These are phyloP conservation scores for Caenorhabditis latens DNA, from an alignment of 1,140 invertebrate genomes.

Conservation along the genomic window DNA sequence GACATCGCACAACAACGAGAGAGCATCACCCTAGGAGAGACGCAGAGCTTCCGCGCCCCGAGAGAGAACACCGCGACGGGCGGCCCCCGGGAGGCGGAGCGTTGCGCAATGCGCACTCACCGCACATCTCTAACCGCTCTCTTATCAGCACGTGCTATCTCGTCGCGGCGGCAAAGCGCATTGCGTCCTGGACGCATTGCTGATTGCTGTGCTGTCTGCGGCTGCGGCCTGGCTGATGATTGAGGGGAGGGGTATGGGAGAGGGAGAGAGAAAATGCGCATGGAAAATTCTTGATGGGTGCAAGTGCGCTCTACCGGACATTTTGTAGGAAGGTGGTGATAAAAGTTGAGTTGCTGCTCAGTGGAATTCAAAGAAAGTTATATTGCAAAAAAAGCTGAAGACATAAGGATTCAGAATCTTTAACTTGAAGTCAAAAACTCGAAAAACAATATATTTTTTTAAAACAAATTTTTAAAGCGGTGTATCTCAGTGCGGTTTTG, in stretches of 20 bases:
- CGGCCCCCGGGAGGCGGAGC: neutral
- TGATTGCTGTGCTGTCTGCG: constrained; percentile 52
- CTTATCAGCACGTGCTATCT: neutral
- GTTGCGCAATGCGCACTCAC: constrained; percentile 46
- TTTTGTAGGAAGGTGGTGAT: too few species aligned
- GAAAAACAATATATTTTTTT: too few species aligned
- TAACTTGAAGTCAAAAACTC: too few species aligned
- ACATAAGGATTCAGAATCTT: too few species aligned
- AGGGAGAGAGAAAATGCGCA: neutral
- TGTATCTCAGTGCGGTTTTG: too few species aligned
- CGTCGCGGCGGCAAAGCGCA: neutral
- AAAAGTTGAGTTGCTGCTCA: neutral
- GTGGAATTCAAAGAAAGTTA: too few species aligned
- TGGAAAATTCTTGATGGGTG: neutral
- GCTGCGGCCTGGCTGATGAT: neutral
- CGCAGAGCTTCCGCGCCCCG: constrained; percentile 24
- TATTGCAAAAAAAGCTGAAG: too few species aligned
- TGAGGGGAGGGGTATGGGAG: neutral
- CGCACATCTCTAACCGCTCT: neutral
- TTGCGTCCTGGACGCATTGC: constrained; percentile 42
- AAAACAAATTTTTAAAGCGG: too few species aligned
- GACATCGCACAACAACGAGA: neutral
- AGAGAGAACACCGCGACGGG: constrained; percentile 40
- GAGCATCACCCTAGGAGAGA: neutral
- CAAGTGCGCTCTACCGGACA: neutral